Base-by-base conservation (phyloP, 2,888 invertebrate genomes). In the Lycophotia porphyrea region DNA sequence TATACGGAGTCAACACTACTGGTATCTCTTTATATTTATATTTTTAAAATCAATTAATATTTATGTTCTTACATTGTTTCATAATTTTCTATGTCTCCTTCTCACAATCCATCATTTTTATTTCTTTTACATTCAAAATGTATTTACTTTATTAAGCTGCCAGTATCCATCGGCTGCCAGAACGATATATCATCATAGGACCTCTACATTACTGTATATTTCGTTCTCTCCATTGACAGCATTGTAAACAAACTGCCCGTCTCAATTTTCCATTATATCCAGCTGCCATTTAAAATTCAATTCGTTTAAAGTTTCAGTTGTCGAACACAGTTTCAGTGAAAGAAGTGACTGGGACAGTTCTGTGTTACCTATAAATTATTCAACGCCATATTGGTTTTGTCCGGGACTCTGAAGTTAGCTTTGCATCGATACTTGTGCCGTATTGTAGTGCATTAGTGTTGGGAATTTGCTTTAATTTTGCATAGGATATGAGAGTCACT, bases 281-380 rank as follows among this genome's bases (percentile, higher is more conserved):
- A 31, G 11, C 13, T 31, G 21, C n/a, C 31, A 42, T 71, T 61
- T 21, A 27, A 74, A 74, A 61, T 49, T 49, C 61, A 61, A 74
- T 49, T 39, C 11, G 61, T 71, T 61, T 71, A 9, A 61, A 71
- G 15, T 39, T 71, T 71, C 31, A 39, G 31, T 11, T 42, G 31
- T 49, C 60, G 36, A 47, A 31, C 39, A 39, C 24, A n/a, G 4
- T 60, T 42, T 11, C 5, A 47, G n/a, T 34, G 9, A 9, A 31
- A 21, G 21, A 3, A 27, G 55, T 58, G 34, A 58, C 21, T 36
- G n/a, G 5, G 18, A 24, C 18, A 13, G 18, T 71, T 47, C n/a
- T 18, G 18, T 70, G 18, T 21, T 21, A 15, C n/a, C 39, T 3
- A 34, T 34, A 44, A 47, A 24, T 71, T 27, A 63, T 31, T 63